Conservation (phyloP, 2,888 invertebrate genomes). For the Dynastes tityus region DNA sequence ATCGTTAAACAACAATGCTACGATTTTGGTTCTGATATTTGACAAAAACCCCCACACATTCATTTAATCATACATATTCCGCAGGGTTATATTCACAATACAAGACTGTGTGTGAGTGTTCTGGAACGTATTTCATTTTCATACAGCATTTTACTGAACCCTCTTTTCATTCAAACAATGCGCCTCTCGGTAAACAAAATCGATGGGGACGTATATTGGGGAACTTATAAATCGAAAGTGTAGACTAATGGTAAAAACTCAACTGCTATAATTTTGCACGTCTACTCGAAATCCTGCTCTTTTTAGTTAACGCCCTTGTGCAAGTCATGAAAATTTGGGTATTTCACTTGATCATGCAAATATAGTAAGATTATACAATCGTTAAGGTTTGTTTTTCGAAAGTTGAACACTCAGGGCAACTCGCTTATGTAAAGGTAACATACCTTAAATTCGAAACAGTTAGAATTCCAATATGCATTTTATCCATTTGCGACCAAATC, state of each 20-base stretch:
- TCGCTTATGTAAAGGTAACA: too few species aligned
- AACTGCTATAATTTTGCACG: slow-evolving; percentile 9
- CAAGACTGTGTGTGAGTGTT: not conserved
- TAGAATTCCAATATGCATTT: too few species aligned
- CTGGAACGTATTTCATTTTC: slow-evolving; percentile 8
- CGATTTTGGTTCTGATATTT: too few species aligned
- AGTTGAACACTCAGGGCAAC: too few species aligned
- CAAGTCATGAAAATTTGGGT: too few species aligned
- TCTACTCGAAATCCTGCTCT: not conserved
- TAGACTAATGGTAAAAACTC: not conserved
- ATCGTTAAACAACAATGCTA: too few species aligned
- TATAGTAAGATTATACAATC: too few species aligned
- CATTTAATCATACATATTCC: not conserved
- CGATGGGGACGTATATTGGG: slow-evolving; percentile 2
- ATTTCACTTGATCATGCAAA: too few species aligned
- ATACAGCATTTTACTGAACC: not conserved
- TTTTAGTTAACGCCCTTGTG: not conserved
- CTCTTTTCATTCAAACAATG: slow-evolving; percentile 22
- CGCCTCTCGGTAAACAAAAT: slow-evolving; percentile 5
- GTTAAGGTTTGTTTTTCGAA: too few species aligned
- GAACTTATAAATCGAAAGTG: slow-evolving; percentile 10
- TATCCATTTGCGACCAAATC: too few species aligned
- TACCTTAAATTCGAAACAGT: too few species aligned
- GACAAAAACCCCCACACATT: too few species aligned
- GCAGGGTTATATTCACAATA: not conserved